phyloP scores from a whole-genome alignment of 1,140 invertebrate species.

The Pteromalus puparum region DNA sequence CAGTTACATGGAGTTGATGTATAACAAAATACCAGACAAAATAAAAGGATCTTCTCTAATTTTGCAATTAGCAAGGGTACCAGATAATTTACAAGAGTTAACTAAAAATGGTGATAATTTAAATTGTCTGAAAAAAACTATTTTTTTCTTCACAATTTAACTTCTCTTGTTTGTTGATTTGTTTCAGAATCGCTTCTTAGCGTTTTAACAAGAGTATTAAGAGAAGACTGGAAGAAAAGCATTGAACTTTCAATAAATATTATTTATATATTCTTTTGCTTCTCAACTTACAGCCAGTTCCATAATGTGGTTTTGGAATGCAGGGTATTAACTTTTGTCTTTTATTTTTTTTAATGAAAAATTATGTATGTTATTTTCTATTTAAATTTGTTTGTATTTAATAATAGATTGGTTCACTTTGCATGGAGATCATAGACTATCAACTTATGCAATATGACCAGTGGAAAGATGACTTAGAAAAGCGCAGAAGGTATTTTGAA shows the following conservation, averaged over 20 bases:
- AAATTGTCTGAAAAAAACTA: neutral
- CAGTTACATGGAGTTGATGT: constrained; percentile 96
- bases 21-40: constrained; percentile 96
- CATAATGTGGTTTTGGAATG: constrained; percentile 94
- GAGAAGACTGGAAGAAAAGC: constrained; percentile 98
- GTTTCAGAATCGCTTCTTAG: constrained; percentile 94
- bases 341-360: constrained; percentile 38
- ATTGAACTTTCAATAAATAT: constrained; percentile 98
- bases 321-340: constrained; percentile 79
- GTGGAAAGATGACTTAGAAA: constrained; percentile 93
- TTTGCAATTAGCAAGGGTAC: constrained; percentile 91
- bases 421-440: constrained; percentile 96
- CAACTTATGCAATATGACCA: constrained; percentile 94
- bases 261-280: constrained; percentile 97
- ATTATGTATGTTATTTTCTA: constrained; percentile 32
- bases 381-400: constrained; percentile 58
- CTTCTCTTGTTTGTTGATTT: constrained; percentile 22
- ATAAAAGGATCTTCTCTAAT: constrained; percentile 94
- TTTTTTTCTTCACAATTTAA: constrained; percentile 13
- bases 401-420: constrained; percentile 92
- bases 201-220: constrained; percentile 93
- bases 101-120: constrained; percentile 87
- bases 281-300: constrained; percentile 97
- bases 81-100: constrained; percentile 95
- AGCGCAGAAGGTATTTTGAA: constrained; percentile 71